Evolutionary conservation across 2,797 vertebrate species (phyloP).

Genomic region (Pelobates cultripes): DNA sequence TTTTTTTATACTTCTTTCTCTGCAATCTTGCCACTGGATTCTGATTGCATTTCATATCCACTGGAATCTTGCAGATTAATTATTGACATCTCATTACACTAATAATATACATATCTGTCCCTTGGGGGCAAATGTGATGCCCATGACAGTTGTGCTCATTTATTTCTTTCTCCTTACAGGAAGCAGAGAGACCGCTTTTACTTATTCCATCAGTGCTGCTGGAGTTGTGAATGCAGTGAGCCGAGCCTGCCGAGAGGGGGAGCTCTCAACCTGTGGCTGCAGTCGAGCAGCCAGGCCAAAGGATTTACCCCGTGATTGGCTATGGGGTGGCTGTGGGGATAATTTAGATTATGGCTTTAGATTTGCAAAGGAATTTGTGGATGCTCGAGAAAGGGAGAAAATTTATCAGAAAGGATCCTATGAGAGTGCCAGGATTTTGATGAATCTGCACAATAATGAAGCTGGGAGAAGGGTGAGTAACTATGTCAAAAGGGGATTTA

Average conservation of each 20-base stretch:
- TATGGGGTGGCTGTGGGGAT: slow-evolving; percentile 97
- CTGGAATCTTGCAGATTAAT: not conserved
- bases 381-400: slow-evolving; percentile 92
- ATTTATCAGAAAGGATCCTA: slow-evolving; percentile 87
- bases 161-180: slow-evolving; percentile 69
- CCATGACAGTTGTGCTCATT: no score
- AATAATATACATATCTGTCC: not conserved
- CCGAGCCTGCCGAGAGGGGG: slow-evolving; percentile 93
- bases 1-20: no score
- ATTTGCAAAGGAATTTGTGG: slow-evolving; percentile 98
- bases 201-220: slow-evolving; percentile 92
- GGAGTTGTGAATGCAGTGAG: slow-evolving; percentile 97
- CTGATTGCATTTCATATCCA: not conserved
- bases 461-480: slow-evolving; percentile 89
- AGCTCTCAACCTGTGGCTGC: slow-evolving; percentile 95
- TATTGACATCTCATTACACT: not conserved
- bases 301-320: slow-evolving; percentile 95
- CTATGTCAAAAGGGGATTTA: not conserved
- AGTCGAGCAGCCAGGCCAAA: slow-evolving; percentile 90
- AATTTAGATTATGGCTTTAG: slow-evolving; percentile 96
- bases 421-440: slow-evolving; percentile 86
- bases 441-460: slow-evolving; percentile 98
- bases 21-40: no score
- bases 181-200: slow-evolving; percentile 95
- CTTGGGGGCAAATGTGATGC: no score